Conservation (phyloP, 2,797 vertebrate genomes). For the Rachycentron canadum region DNA sequence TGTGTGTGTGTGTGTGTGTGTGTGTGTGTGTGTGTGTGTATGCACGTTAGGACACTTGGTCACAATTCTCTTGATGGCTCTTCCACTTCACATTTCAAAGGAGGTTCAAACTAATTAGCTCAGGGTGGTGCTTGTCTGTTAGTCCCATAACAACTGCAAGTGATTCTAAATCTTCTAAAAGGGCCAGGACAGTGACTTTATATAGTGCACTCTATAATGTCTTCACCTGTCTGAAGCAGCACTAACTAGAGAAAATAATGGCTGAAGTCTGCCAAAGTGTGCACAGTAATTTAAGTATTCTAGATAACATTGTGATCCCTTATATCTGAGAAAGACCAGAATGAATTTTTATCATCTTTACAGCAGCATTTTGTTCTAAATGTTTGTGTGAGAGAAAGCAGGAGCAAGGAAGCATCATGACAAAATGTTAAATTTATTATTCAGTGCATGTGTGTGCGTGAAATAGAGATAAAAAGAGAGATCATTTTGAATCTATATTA, state of each 20-base stretch:
- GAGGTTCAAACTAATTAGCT: constrained; percentile 75
- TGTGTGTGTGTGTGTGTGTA: constrained; percentile 16
- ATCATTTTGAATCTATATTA: constrained; percentile 12
- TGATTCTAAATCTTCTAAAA: constrained; percentile 36
- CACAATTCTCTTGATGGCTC: constrained; percentile 63
- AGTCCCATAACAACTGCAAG: constrained; percentile 54
- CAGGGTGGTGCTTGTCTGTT: constrained; percentile 52
- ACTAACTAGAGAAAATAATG: constrained; percentile 8
- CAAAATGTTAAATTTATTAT: constrained; percentile 16
- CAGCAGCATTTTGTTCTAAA: constrained; percentile 7
- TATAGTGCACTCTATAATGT: constrained; percentile 9
- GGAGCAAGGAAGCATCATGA: not conserved
- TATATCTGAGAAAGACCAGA: not conserved
- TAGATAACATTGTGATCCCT: not conserved
- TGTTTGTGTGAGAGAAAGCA: not conserved
- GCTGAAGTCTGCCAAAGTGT: not conserved
- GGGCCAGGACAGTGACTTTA: constrained; percentile 24
- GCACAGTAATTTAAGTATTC: constrained; percentile 17
- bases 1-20: constrained; percentile 10
- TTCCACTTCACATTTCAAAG: constrained; percentile 67
- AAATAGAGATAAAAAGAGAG: not conserved
- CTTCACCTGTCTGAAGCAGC: constrained; percentile 7
- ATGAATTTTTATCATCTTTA: not conserved
- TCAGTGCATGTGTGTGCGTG: not conserved
- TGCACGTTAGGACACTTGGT: constrained; percentile 33